Evolutionary conservation across 2,797 vertebrate genomes (phyloP).

Genomic region (Acipenser transmontanus): DNA sequence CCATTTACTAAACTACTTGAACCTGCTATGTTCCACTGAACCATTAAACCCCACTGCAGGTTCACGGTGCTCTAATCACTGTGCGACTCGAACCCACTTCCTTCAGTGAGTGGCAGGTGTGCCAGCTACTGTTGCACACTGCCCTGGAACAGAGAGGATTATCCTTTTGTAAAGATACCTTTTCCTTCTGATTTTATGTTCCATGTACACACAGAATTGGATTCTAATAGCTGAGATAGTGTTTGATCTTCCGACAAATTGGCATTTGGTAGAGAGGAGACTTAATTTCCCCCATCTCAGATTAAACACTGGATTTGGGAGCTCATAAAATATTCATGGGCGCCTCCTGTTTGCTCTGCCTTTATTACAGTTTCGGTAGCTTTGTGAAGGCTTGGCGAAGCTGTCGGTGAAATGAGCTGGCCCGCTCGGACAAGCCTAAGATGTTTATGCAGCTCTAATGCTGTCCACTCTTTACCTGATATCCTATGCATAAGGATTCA

Average conservation of each 20-base stretch:
- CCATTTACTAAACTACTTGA: too few species aligned
- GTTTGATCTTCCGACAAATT: conserved; percentile 91
- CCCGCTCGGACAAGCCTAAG: conserved; percentile 73
- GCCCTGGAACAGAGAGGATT: conserved; percentile 65
- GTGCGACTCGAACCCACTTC: too few species aligned
- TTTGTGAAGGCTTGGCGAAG: conserved; percentile 21
- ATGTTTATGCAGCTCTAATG: conserved; percentile 66
- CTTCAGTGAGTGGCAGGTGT: background rate
- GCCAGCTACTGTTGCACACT: conserved; percentile 45
- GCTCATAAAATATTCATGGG: conserved; percentile 91
- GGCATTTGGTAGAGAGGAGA: conserved; percentile 73
- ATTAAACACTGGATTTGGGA: conserved; percentile 90
- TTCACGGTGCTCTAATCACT: too few species aligned
- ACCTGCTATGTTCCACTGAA: too few species aligned
- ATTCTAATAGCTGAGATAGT: conserved; percentile 83
- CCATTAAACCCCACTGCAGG: too few species aligned
- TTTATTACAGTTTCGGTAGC: conserved; percentile 78
- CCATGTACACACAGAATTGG: conserved; percentile 73
- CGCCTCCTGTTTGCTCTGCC: conserved; percentile 69
- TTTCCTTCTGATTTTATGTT: conserved; percentile 20
- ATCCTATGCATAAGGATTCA: conserved; percentile 70
- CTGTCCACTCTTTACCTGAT: conserved; percentile 57
- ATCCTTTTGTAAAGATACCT: conserved; percentile 54
- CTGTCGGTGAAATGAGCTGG: conserved; percentile 59
- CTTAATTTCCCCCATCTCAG: conserved; percentile 80